phyloP scores from a whole-genome alignment of 2,797 vertebrate species.

The Eupleurogrammus muticus region DNA sequence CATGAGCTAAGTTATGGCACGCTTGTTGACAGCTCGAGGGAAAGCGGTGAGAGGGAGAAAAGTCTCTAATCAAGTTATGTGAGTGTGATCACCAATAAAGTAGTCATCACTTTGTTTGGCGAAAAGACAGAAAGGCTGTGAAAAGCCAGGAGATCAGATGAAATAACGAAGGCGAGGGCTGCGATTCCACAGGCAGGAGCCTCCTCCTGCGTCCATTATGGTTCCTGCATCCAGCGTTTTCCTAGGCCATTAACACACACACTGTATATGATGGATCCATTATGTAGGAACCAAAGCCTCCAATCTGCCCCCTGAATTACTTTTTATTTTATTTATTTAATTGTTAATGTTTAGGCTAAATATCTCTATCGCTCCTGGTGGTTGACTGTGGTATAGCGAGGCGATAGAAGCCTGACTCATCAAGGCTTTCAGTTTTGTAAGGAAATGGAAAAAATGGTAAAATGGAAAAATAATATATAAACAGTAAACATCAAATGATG shows the following conservation, averaged over 20 bases:
- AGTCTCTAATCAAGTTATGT: conserved; percentile 70
- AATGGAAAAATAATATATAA: too few relatives aligned
- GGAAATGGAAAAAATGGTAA: too few relatives aligned
- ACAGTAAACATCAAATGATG: too few relatives aligned
- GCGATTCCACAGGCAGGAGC: conserved; percentile 41
- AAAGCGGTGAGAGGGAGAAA: conserved; percentile 44
- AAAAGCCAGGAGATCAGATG: conserved; percentile 54
- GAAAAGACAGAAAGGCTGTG: conserved; percentile 43
- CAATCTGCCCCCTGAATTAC: too few relatives aligned
- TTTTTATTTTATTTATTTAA: too few relatives aligned
- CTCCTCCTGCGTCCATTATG: conserved; percentile 37
- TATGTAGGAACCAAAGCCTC: too few relatives aligned
- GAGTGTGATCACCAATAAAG: conserved; percentile 58
- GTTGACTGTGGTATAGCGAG: too few relatives aligned
- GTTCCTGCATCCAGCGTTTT: conserved; percentile 56
- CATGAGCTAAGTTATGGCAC: conserved; percentile 52
- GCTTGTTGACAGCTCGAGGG: conserved; percentile 59
- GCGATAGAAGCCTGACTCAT: too few relatives aligned
- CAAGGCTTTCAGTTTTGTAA: too few relatives aligned
- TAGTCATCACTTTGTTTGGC: conserved; percentile 57
- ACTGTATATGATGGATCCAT: too few relatives aligned
- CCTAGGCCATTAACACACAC: conserved; percentile 49
- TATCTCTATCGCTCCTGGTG: too few relatives aligned
- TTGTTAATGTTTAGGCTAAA: too few relatives aligned
- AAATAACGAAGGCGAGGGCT: conserved; percentile 31